Conservation (phyloP, 2,113 vertebrate genomes). For the Cynocephalus volans region DNA sequence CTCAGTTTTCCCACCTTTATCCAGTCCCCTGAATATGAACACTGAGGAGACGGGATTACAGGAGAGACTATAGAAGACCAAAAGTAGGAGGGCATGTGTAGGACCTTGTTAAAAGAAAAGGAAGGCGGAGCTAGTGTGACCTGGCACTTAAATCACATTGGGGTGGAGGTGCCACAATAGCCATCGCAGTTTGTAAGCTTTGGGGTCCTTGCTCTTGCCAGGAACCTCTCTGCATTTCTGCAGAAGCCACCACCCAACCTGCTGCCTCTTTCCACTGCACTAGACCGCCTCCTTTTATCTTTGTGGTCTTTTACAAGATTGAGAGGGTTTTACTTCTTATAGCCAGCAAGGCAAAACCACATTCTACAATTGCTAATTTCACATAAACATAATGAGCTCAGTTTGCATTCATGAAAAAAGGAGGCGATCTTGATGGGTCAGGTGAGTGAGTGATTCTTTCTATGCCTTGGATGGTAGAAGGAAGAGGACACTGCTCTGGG, state of each 20-base stretch:
- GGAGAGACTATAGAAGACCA: background rate
- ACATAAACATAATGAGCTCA: background rate
- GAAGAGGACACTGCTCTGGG: background rate
- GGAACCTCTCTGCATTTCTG: background rate
- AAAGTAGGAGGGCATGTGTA: background rate
- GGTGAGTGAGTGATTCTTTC: background rate
- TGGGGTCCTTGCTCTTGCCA: background rate
- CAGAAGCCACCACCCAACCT: background rate
- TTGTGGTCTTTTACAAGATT: background rate
- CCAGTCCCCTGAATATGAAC: background rate
- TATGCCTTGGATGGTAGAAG: background rate
- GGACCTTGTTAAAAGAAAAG: background rate
- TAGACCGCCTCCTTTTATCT: accelerated
- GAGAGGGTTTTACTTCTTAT: background rate
- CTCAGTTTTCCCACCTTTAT: background rate
- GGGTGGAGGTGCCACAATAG: background rate
- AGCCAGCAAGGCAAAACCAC: background rate
- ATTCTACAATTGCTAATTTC: background rate
- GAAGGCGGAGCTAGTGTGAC: background rate
- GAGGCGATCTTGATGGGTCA: accelerated
- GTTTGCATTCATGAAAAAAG: background rate
- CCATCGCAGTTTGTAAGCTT: background rate
- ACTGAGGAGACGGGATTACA: background rate
- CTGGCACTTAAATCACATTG: background rate
- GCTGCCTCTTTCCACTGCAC: background rate